Base-by-base conservation (phyloP, 2,797 vertebrate genomes). In the Oreochromis grahami region DNA sequence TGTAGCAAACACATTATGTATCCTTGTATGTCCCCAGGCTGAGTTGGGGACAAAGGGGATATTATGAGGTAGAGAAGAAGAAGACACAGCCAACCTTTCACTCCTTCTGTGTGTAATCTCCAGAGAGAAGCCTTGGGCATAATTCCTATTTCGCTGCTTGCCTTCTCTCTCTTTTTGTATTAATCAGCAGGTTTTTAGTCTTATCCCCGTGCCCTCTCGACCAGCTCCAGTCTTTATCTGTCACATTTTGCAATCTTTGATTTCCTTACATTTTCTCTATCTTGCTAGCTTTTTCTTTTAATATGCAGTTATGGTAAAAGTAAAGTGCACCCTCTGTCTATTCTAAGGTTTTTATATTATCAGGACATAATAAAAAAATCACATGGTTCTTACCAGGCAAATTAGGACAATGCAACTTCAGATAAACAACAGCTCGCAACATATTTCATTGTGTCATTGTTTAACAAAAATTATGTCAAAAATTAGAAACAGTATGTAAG, bases 171-270 rank as follows among this genome's bases (percentile, higher is more conserved):
- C 17, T 85, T 89, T 88, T 84, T 84, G 58, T 72, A 76, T 84
- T 87, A 80, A 86, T 93, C 58, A 91, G 79, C 81, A 88, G 12
- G 24, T 84, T 43, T 84, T 74, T 76, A 81, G 77, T 78, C 38
- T 65, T 24, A 60, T 36, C 29, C n/a, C 51, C 0, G 0, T 13
- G 29, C 48, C n/a, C 15, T 77, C 19, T 26, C 24, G 13, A 38
- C 15, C 52, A 81, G 76, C 79, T 77, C 36, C 4, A 60, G 11
- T 21, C 78, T 78, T 63, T 32, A 53, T 79, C 48, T 68, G 9
- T 74, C 24, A 19, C 9, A 17, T 68, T 76, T 77, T 68, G 2
- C 3, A 68, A 19, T 76, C 7, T 63, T 26, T 41, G 8, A 38
- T 77, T 36, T 43, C 21, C 24, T 13, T n/a, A 32, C 38, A 14